These are phyloP conservation scores for Myiopsitta monachus DNA, from an alignment of 2,113 vertebrate species.

Conservation along the genomic window DNA sequence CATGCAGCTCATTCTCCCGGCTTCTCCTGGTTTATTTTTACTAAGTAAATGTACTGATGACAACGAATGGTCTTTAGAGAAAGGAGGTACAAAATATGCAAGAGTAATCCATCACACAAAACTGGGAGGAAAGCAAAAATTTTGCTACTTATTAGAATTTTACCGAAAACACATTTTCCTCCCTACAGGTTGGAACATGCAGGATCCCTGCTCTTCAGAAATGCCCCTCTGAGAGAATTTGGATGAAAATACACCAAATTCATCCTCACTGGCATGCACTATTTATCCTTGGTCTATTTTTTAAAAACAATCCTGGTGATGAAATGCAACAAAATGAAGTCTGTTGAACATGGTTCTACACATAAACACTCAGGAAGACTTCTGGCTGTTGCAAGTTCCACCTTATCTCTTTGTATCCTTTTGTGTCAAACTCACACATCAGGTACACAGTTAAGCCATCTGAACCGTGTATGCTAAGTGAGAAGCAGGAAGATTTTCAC, in stretches of 20 bases:
- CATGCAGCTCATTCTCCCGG: background rate
- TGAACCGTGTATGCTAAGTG: background rate
- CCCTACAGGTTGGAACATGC: background rate
- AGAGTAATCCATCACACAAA: background rate
- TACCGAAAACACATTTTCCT: background rate
- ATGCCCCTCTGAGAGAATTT: background rate
- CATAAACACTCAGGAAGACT: background rate
- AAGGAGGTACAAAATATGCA: background rate
- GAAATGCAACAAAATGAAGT: background rate
- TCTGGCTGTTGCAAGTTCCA: rapidly evolving
- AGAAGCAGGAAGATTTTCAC: background rate
- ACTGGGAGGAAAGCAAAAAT: background rate
- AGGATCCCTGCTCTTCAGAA: background rate
- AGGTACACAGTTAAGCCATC: background rate
- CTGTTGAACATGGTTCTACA: background rate
- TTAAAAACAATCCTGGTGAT: background rate
- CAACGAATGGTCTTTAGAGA: background rate
- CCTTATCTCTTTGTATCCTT: background rate
- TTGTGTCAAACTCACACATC: background rate
- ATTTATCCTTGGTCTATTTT: background rate
- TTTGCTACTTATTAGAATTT: background rate
- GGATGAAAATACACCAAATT: background rate
- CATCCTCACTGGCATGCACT: background rate
- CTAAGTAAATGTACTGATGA: background rate
- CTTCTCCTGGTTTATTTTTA: background rate